Percentiles rank a stretch among this genome's conserved stretches.
Conservation (phyloP, 2,113 vertebrate genomes). For the Romanogobio albipinnatus region DNA sequence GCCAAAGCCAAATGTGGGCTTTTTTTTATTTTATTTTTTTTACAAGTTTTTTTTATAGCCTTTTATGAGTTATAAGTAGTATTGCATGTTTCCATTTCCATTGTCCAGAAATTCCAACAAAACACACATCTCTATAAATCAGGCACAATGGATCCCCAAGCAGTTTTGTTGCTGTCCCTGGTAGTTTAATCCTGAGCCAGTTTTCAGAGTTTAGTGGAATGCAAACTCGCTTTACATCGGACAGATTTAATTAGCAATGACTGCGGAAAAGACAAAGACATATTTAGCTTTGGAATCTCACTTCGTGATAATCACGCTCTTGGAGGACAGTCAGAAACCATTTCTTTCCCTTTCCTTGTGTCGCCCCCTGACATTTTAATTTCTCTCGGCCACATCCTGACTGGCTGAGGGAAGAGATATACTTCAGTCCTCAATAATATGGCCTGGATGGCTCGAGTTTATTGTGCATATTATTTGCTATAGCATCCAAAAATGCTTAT, state of each 20-base stretch:
- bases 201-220: slow-evolving; percentile 31
- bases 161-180: not conserved
- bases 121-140: slow-evolving; percentile 38
- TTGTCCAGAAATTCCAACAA: slow-evolving; percentile 42
- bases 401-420: slow-evolving; percentile 13
- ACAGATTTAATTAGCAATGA: slow-evolving; percentile 41
- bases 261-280: slow-evolving; percentile 29
- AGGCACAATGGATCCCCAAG: not conserved
- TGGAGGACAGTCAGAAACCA: slow-evolving; percentile 5
- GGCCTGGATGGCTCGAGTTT: not conserved
- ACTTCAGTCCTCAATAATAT: not conserved
- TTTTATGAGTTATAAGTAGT: slow-evolving; percentile 38
- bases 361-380: not conserved
- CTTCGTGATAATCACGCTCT: slow-evolving; percentile 18
- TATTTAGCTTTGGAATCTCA: slow-evolving; percentile 9
- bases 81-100: slow-evolving; percentile 41
- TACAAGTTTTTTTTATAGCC: not conserved
- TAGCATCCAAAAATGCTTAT: not conserved
- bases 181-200: not conserved
- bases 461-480: not conserved
- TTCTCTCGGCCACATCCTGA: not conserved
- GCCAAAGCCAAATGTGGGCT: not conserved
- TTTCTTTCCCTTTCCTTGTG: not conserved
- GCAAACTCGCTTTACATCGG: slow-evolving; percentile 17
- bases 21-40: not conserved